These are phyloP conservation scores for Perognathus longimembris DNA, from an alignment of 2,113 vertebrate genomes.

Conservation along the genomic window DNA sequence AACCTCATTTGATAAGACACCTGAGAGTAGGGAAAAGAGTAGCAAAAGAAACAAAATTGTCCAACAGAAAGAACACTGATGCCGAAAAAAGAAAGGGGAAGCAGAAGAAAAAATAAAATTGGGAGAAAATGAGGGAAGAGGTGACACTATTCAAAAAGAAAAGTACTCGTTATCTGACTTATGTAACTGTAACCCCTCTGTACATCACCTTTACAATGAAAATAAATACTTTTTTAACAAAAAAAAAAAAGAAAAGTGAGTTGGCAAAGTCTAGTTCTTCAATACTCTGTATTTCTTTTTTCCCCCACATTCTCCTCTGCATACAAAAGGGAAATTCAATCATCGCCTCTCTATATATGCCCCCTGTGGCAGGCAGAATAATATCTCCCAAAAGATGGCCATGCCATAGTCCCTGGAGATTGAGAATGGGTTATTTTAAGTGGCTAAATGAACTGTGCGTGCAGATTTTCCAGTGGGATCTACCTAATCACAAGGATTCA, in stretches of 20 bases:
- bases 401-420: background rate
- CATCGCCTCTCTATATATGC: background rate
- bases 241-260: background rate
- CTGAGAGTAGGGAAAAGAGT: background rate
- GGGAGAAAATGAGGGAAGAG: background rate
- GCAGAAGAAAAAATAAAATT: background rate
- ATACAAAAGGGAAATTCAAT: background rate
- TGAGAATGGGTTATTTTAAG: background rate
- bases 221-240: background rate
- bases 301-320: background rate
- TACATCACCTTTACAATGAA: no score
- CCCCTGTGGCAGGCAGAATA: background rate
- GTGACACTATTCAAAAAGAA: background rate
- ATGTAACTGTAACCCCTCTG: no score
- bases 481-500: background rate
- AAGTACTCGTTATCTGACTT: no score
- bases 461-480: background rate
- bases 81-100: background rate
- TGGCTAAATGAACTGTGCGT: background rate
- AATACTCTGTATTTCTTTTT: background rate
- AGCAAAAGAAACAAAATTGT: background rate
- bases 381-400: background rate
- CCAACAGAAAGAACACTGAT: background rate
- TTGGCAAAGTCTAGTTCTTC: background rate
- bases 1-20: constrained; percentile 28